These are phyloP conservation scores for Actinia equina DNA, from an alignment of 64 coral and sea anemone species.

Conservation along the genomic window DNA sequence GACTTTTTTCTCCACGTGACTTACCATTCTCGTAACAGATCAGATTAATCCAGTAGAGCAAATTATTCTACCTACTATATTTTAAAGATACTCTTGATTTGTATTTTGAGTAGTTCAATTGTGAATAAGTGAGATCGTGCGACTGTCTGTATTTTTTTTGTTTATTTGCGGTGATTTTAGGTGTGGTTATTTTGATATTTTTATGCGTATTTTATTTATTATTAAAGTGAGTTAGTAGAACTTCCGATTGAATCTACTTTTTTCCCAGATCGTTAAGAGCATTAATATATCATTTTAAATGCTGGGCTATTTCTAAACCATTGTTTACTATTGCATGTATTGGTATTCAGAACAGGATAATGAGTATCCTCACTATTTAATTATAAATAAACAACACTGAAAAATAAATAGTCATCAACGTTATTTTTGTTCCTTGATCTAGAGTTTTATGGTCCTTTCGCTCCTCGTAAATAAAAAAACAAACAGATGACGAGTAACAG, in stretches of 20 bases:
- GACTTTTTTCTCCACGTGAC: background rate
- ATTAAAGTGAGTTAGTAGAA: background rate
- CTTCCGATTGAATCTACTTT: background rate
- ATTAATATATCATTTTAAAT: constrained; percentile 22
- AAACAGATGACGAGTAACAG: too few relatives aligned
- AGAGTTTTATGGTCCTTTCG: too few relatives aligned
- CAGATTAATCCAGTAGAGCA: background rate
- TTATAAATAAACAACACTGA: constrained; percentile 7
- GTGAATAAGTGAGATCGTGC: background rate
- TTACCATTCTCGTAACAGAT: background rate
- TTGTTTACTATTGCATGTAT: constrained; percentile 29
- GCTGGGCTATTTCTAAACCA: constrained; percentile 17
- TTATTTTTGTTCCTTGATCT: too few relatives aligned
- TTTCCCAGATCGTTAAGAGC: background rate
- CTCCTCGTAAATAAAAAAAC: too few relatives aligned
- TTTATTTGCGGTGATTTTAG: background rate
- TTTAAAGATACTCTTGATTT: background rate
- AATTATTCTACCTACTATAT: background rate
- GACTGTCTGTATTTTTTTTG: background rate
- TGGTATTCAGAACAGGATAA: constrained; percentile 22
- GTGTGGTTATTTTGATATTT: constrained; percentile 1
- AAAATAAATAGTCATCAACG: background rate
- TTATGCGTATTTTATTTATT: constrained; percentile 12
- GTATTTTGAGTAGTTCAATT: background rate
- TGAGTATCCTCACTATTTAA: constrained; percentile 14